Conservation (phyloP, 2,113 vertebrate genomes). For the Apodemus speciosus region DNA sequence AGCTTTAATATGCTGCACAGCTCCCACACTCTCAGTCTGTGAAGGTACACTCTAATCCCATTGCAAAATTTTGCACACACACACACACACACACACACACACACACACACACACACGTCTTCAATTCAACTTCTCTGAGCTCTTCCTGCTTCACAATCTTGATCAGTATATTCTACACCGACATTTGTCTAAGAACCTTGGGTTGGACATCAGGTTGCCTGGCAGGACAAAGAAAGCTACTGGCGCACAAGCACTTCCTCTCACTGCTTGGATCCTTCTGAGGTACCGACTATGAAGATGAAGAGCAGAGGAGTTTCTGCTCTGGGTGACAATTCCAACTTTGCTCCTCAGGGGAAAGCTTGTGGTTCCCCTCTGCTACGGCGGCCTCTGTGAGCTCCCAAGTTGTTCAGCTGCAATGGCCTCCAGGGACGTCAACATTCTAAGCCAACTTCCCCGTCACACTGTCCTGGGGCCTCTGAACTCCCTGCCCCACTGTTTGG, state of each 20-base stretch:
- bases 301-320: neutral
- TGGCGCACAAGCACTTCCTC: neutral
- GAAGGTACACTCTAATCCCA: neutral
- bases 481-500: too few species aligned
- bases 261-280: neutral
- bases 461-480: fast-evolving
- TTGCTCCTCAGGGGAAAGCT: neutral
- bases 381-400: neutral
- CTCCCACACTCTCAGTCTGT: neutral
- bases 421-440: neutral
- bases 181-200: neutral
- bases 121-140: neutral
- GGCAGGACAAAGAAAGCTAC: neutral
- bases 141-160: neutral
- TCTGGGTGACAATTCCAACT: neutral
- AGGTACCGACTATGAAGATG: neutral
- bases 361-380: neutral
- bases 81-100: too few species aligned
- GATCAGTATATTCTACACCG: neutral
- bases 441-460: neutral
- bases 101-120: neutral
- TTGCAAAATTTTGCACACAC: neutral
- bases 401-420: neutral
- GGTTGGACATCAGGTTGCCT: neutral
- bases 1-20: neutral